A percentile compares a stretch with the other conserved stretches of the same genome.
Conservation (phyloP, 2,797 vertebrate genomes). For the Danionella dracula region DNA sequence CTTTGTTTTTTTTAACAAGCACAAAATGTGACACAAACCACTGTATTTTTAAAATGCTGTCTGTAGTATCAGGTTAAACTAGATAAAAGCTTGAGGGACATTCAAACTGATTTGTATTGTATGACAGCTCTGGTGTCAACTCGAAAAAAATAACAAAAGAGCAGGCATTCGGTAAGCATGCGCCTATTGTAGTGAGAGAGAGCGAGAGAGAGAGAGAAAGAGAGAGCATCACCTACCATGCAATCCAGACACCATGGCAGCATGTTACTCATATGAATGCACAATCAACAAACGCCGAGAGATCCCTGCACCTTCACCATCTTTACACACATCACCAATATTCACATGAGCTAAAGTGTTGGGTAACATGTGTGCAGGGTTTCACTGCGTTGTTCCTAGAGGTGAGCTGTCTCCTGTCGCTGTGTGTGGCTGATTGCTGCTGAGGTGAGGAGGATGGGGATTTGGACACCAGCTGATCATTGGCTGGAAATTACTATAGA, state of each 20-base stretch:
- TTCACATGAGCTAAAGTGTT: constrained; percentile 13
- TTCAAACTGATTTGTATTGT: constrained; percentile 87
- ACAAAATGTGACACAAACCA: constrained; percentile 71
- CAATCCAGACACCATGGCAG: constrained; percentile 83
- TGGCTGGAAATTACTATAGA: constrained; percentile 89
- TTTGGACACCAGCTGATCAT: constrained; percentile 89
- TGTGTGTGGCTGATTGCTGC: constrained; percentile 87
- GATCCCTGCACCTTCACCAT: constrained; percentile 72
- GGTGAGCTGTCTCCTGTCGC: constrained; percentile 79
- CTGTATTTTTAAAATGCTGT: too few species aligned
- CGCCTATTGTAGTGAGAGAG: constrained; percentile 46
- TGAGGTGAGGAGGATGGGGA: constrained; percentile 86
- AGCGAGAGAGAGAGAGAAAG: constrained; percentile 47
- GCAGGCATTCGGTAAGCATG: constrained; percentile 47
- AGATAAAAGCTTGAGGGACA: too few species aligned
- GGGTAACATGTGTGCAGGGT: background rate
- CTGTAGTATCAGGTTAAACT: too few species aligned
- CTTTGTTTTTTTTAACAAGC: constrained; percentile 87
- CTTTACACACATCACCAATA: constrained; percentile 31
- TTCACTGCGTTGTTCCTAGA: constrained; percentile 19
- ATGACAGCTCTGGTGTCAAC: constrained; percentile 64
- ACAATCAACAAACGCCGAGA: constrained; percentile 50
- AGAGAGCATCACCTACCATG: constrained; percentile 81
- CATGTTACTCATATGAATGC: constrained; percentile 72
- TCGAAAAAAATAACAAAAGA: constrained; percentile 45